Base-by-base conservation (phyloP, 2,888 invertebrate species). In the Hymenopus coronatus region DNA sequence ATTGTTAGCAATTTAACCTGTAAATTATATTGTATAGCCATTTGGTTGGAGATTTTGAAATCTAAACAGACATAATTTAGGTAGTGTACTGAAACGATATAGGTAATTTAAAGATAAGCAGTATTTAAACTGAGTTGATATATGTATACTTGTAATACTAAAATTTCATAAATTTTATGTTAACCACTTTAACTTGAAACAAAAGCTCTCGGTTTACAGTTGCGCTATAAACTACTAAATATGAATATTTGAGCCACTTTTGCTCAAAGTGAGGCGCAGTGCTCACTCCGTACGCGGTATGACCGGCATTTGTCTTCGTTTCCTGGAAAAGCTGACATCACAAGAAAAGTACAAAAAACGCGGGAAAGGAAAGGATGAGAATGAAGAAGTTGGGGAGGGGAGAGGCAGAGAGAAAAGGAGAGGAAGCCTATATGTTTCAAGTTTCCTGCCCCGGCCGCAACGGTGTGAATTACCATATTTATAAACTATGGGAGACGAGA, bases 241-340 rank as follows among this genome's bases (percentile, higher is more conserved):
- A 70, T 15, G 15, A 70, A 70, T 70, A 70, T 70, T 70, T 70
- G 25, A 20, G 54, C 54, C 54, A 20, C 54, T 70, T 4, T 70
- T 70, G 54, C 54, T 70, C 54, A 15, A 25, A 70, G 54, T 6
- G 4, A 70, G 4, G 54, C 20, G 25, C 20, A 70, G 25, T 70
- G 54, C 25, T 70, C 54, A 70, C 54, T 70, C 54, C 20, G 54
- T 70, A 70, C 54, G 54, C 25, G 54, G 54, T 70, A 70, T 70
- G 54, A 70, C 54, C 54, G 82, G 28, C 87, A 82, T 87, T 87
- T 87, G 82, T 87, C 87, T 87, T 87, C 87, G 82, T 87, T 87
- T 87, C 87, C 87, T 82, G 87, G 28, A 30, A 70, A 70, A 70
- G 54, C 54, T 70, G 54, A 70, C 25, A 70, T 70, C 54, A 28